A percentile compares a stretch with the other conserved stretches of the same genome.
Conservation (phyloP, 2,113 vertebrate species). For the Cyanoderma ruficeps region DNA sequence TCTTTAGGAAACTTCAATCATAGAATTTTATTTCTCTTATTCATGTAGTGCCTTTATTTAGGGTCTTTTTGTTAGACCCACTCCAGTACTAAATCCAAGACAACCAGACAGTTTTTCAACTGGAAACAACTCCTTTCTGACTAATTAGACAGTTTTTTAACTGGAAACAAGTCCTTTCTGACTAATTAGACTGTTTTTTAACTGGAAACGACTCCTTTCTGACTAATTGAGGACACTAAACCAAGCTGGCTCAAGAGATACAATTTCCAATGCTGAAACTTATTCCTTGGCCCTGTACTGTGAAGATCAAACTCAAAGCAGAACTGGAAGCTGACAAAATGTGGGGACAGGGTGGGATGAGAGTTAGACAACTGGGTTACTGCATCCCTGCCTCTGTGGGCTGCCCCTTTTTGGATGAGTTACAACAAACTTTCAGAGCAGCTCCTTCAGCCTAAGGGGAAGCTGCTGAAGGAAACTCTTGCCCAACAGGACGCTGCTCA, state of each 20-base stretch:
- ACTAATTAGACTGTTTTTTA: not conserved
- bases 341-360: fast-evolving
- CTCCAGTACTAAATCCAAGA: not conserved
- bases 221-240: not conserved
- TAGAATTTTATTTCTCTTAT: not conserved
- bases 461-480: not conserved
- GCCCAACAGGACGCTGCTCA: constrained; percentile 7
- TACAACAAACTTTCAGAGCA: not conserved
- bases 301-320: not conserved
- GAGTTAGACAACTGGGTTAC: not conserved
- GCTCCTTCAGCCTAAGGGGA: not conserved
- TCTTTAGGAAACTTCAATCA: not conserved
- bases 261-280: not conserved
- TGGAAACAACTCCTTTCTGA: not conserved
- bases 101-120: not conserved
- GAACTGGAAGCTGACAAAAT: not conserved
- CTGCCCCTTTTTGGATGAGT: not conserved
- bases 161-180: not conserved
- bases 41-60: not conserved
- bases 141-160: not conserved
- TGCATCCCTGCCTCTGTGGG: not conserved
- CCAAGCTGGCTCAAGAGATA: not conserved
- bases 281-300: not conserved
- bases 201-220: not conserved
- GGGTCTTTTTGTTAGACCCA: not conserved